These are phyloP conservation scores for Daubentonia madagascariensis DNA, from an alignment of 2,113 vertebrate genomes.

Conservation along the genomic window DNA sequence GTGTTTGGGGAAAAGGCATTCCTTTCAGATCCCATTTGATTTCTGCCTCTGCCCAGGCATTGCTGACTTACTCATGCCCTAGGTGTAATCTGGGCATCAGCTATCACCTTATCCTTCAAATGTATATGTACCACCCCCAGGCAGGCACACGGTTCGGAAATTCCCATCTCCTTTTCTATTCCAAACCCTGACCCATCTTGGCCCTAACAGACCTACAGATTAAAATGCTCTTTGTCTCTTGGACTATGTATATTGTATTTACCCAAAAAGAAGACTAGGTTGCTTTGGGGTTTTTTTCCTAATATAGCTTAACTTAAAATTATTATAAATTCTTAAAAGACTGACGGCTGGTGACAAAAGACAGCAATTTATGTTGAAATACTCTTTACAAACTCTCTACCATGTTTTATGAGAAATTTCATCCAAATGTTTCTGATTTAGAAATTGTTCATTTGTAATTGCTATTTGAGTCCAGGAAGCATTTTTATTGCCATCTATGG, in stretches of 20 bases:
- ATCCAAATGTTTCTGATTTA: constrained; percentile 46
- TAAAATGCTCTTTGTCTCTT: neutral
- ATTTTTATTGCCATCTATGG: neutral
- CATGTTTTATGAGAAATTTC: constrained; percentile 29
- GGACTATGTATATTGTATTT: neutral
- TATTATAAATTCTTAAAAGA: constrained; percentile 34
- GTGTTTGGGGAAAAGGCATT: neutral
- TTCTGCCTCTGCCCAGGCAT: neutral
- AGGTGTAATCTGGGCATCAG: neutral
- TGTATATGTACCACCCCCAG: neutral
- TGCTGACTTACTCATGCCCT: neutral
- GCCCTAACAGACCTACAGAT: neutral
- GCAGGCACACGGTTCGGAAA: neutral
- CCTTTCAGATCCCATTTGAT: neutral
- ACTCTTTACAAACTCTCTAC: constrained; percentile 10
- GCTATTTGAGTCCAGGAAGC: constrained; percentile 36
- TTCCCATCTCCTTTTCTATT: neutral
- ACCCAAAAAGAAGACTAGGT: neutral
- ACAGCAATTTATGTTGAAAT: neutral
- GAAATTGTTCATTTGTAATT: constrained; percentile 40
- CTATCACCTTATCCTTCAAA: neutral
- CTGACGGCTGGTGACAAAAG: constrained; percentile 36
- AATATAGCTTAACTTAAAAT: constrained; percentile 18
- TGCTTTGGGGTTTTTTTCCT: neutral
- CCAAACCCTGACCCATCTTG: neutral